These are phyloP conservation scores for Geodia barretti DNA, from an alignment of 37 sponge, comb jelly and placozoan species.

Conservation along the genomic window DNA sequence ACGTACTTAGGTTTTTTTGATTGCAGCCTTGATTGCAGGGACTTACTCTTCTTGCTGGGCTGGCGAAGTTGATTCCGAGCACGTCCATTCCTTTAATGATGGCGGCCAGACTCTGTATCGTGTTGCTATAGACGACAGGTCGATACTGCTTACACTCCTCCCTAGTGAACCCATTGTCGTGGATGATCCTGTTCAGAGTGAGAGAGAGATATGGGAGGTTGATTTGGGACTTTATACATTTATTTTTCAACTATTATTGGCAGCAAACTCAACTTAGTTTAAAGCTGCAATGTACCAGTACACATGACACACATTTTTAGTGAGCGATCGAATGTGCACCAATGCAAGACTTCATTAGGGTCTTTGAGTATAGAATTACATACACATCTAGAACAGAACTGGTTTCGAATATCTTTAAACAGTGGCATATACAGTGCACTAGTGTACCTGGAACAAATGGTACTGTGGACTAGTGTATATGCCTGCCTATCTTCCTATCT, in stretches of 20 bases:
- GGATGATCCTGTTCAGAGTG: constrained; percentile 78
- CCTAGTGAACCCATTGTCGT: constrained; percentile 80
- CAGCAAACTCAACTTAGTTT: not conserved
- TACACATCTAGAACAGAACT: too few relatives aligned
- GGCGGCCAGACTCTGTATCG: constrained; percentile 85
- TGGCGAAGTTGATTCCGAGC: constrained; percentile 74
- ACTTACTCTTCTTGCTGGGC: constrained; percentile 72
- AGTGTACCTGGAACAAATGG: too few relatives aligned
- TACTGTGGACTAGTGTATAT: too few relatives aligned
- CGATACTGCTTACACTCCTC: constrained; percentile 88
- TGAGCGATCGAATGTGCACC: too few relatives aligned
- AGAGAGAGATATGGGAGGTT: not conserved
- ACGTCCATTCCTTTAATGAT: constrained; percentile 90
- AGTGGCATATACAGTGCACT: too few relatives aligned
- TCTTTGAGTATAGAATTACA: too few relatives aligned
- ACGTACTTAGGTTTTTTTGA: too few relatives aligned
- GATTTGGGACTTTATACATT: too few relatives aligned
- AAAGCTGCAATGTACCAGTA: not conserved
- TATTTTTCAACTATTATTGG: not conserved
- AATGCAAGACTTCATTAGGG: too few relatives aligned
- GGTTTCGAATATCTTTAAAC: too few relatives aligned
- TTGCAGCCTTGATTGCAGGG: too few relatives aligned
- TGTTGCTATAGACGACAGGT: constrained; percentile 94
- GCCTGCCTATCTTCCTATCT: too few relatives aligned
- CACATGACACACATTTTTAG: not conserved